These are phyloP conservation scores for Drosophila kuntzei DNA, from an alignment of 2,888 invertebrate genomes.

Conservation along the genomic window DNA sequence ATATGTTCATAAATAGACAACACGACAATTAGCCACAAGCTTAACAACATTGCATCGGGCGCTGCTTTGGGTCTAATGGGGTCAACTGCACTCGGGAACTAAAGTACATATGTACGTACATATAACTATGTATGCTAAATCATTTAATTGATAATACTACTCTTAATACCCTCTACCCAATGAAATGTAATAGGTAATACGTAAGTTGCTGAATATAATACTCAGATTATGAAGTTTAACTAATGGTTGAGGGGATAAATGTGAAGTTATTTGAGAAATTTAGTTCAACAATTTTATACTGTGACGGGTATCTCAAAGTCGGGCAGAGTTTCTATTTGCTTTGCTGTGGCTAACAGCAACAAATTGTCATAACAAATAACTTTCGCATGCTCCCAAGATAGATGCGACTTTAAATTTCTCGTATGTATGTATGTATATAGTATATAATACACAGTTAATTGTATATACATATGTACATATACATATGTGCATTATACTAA, in stretches of 20 bases:
- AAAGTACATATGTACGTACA: constrained; percentile 6
- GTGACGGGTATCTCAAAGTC: background rate
- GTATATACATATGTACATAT: constrained; percentile 3
- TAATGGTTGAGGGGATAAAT: too few relatives aligned
- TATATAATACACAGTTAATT: constrained; percentile 10
- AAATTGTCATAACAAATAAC: constrained; percentile 21
- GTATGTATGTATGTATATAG: background rate
- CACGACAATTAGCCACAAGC: constrained; percentile 34
- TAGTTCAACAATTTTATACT: too few relatives aligned
- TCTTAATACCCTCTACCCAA: background rate
- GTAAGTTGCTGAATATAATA: too few relatives aligned
- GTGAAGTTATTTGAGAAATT: background rate
- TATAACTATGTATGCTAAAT: background rate
- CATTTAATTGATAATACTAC: background rate
- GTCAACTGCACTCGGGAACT: background rate
- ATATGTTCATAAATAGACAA: constrained; percentile 21
- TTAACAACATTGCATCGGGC: constrained; percentile 3
- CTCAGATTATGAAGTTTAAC: too few relatives aligned
- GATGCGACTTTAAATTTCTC: constrained; percentile 10
- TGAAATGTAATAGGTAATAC: background rate
- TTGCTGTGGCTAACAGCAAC: constrained; percentile 8
- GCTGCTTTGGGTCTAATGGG: constrained; percentile 1
- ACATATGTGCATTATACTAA: constrained; percentile 5
- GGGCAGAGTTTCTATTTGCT: background rate
- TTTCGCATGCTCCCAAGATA: constrained; percentile 4